phyloP scores from a whole-genome alignment of 2,888 invertebrate species.

The Gerris lacustris region DNA sequence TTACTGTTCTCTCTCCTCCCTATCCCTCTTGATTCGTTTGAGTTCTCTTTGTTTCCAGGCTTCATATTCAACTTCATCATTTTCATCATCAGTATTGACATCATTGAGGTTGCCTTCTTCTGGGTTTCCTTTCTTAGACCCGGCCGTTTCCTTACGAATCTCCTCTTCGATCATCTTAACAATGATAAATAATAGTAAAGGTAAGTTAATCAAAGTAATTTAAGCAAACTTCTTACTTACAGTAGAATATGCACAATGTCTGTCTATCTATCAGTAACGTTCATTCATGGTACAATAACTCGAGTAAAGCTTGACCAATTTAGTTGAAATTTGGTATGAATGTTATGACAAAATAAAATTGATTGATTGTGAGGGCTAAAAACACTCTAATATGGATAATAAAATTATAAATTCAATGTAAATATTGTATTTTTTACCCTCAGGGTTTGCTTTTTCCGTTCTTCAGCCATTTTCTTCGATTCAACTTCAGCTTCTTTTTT shows the following conservation, averaged over 20 bases:
- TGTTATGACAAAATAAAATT: no score
- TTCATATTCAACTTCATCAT: conserved; percentile 92
- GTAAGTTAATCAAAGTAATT: no score
- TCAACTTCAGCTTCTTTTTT: conserved; percentile 76
- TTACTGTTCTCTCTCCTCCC: conserved; percentile 87
- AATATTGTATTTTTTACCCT: conserved; percentile 40
- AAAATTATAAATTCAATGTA: no score
- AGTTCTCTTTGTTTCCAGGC: conserved; percentile 95
- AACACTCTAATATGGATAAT: no score
- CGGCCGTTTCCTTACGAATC: conserved; percentile 57
- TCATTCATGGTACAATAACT: no score
- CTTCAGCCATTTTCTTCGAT: conserved; percentile 72
- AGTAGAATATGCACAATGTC: no score
- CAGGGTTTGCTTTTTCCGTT: conserved; percentile 73
- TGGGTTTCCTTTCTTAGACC: conserved; percentile 43
- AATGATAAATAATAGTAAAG: conserved; percentile 1
- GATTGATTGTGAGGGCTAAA: no score
- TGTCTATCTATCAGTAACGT: no score
- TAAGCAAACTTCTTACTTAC: no score
- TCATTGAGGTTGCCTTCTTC: conserved; percentile 68
- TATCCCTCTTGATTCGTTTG: conserved; percentile 87
- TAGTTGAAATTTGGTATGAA: no score
- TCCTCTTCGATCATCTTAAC: conserved; percentile 71
- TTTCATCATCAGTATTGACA: conserved; percentile 87
- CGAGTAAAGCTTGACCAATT: no score